Evolutionary conservation across 2,113 vertebrate species (phyloP).

Genomic region (Heterocephalus glaber): DNA sequence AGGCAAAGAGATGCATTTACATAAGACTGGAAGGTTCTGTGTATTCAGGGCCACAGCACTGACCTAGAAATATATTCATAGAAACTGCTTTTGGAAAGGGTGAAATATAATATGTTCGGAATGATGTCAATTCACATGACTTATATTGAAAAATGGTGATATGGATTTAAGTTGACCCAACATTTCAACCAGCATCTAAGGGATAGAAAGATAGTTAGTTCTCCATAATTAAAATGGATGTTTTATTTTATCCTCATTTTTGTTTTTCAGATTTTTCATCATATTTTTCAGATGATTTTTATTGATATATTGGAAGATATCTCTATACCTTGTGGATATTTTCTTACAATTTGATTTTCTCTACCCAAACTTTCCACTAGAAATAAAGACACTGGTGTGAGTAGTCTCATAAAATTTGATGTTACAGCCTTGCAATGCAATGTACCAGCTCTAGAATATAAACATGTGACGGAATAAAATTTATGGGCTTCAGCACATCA

Average conservation of each 20-base stretch:
- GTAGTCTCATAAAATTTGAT: neutral
- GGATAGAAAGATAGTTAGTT: neutral
- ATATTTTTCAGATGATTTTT: neutral
- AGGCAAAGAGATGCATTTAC: neutral
- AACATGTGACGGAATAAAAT: neutral
- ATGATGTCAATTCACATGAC: neutral
- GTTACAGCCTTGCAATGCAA: fast-evolving
- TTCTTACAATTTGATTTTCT: neutral
- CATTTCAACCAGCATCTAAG: neutral
- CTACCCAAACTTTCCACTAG: neutral
- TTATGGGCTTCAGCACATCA: neutral
- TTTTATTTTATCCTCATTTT: neutral
- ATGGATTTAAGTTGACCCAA: neutral
- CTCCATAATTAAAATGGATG: neutral
- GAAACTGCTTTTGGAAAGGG: neutral
- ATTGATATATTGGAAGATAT: neutral
- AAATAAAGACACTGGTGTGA: neutral
- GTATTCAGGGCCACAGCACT: neutral
- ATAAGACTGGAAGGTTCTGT: neutral
- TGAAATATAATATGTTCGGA: neutral
- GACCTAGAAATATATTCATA: neutral
- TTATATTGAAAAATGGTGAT: neutral
- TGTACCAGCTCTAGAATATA: neutral
- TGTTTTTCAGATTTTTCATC: neutral
- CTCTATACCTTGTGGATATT: neutral